These are phyloP conservation scores for Dasypolia templi DNA, from an alignment of 2,888 invertebrate species.

Conservation along the genomic window DNA sequence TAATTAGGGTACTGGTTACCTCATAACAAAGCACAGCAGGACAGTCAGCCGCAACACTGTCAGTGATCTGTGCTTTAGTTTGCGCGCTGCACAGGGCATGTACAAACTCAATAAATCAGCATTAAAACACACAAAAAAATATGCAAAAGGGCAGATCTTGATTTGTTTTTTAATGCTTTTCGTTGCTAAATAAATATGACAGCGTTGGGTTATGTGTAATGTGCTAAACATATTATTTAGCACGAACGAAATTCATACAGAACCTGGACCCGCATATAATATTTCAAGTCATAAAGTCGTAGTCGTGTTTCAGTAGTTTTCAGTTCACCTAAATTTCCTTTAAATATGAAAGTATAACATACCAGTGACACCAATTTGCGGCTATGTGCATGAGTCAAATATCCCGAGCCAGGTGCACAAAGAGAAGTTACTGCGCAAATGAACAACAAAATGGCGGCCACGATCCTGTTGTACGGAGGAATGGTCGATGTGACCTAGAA, in stretches of 20 bases:
- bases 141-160: neutral
- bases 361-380: neutral
- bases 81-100: slow-evolving; percentile 29
- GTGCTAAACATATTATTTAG: neutral
- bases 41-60: slow-evolving; percentile 6
- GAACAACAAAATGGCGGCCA: neutral
- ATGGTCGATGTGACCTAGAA: neutral
- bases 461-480: no score
- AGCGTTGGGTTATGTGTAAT: neutral
- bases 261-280: neutral
- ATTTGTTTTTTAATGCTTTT: neutral
- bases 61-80: neutral
- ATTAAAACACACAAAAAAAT: neutral
- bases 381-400: neutral
- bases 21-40: neutral
- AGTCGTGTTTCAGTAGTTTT: neutral
- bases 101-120: neutral
- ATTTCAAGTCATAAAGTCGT: neutral
- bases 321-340: neutral
- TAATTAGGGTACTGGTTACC: neutral
- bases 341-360: neutral
- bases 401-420: neutral
- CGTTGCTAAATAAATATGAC: neutral
- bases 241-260: neutral
- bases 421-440: slow-evolving; percentile 2